These are phyloP conservation scores for Pocillopora grandis DNA, from an alignment of 92 coral and sea anemone species.

Conservation along the genomic window DNA sequence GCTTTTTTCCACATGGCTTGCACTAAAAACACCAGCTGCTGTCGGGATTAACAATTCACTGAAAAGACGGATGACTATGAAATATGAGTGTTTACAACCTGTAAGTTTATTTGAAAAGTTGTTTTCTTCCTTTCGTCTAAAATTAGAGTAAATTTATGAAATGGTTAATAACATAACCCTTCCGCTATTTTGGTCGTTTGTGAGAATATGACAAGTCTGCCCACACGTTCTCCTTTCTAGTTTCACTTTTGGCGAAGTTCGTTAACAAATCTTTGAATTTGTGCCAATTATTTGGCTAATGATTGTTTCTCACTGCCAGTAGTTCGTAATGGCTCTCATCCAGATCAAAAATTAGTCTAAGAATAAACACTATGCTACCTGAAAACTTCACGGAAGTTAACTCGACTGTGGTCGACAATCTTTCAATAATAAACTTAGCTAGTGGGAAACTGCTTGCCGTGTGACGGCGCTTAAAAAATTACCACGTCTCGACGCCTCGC, in stretches of 20 bases:
- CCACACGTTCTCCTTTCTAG: too few relatives aligned
- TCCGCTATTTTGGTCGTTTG: not conserved
- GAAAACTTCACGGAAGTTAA: not conserved
- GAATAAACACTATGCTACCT: not conserved
- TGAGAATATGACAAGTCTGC: too few relatives aligned
- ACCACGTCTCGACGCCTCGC: not conserved
- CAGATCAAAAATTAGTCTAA: not conserved
- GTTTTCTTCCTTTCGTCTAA: not conserved
- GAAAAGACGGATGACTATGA: not conserved
- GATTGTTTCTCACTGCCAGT: not conserved
- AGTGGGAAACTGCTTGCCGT: too few relatives aligned
- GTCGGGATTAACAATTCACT: not conserved
- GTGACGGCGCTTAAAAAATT: not conserved
- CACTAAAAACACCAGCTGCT: slow-evolving; percentile 19
- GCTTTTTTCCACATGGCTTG: not conserved
- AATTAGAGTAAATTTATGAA: not conserved
- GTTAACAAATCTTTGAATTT: not conserved
- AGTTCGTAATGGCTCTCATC: not conserved
- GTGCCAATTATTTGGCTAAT: not conserved
- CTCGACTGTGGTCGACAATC: not conserved
- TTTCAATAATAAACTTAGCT: too few relatives aligned
- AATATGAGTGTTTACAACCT: not conserved
- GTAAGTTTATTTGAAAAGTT: not conserved
- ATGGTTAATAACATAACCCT: not conserved
- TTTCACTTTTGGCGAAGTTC: not conserved